These are phyloP conservation scores for Clivina fossor DNA, from an alignment of 2,888 invertebrate species.

Conservation along the genomic window DNA sequence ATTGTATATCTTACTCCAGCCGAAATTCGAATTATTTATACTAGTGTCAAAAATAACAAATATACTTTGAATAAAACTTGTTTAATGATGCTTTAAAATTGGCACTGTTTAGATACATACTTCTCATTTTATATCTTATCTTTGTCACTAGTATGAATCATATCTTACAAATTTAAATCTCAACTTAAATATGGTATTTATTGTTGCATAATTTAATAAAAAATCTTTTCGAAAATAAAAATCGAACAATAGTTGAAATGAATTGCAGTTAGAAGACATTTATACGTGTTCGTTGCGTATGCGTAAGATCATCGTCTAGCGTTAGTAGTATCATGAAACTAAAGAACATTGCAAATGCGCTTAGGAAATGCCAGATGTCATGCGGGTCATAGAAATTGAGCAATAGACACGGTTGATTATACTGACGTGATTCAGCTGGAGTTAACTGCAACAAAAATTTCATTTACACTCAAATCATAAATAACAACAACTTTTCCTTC, in stretches of 20 bases:
- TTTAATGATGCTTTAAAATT: too few relatives aligned
- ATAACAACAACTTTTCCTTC: background rate
- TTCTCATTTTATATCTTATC: too few relatives aligned
- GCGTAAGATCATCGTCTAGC: slow-evolving; percentile 75
- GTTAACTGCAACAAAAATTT: slow-evolving; percentile 57
- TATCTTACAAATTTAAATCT: too few relatives aligned
- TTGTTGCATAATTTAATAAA: background rate
- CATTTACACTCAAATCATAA: too few relatives aligned
- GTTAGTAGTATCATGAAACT: slow-evolving; percentile 81
- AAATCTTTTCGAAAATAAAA: background rate
- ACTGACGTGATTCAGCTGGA: slow-evolving; percentile 73
- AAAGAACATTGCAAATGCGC: slow-evolving; percentile 77
- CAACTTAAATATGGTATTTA: too few relatives aligned
- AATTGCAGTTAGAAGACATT: slow-evolving; percentile 67
- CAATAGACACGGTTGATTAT: slow-evolving; percentile 70
- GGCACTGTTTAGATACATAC: too few relatives aligned
- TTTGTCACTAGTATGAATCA: too few relatives aligned
- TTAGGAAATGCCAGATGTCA: slow-evolving; percentile 83
- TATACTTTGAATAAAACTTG: too few relatives aligned
- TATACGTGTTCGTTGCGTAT: slow-evolving; percentile 66
- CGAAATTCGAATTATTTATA: too few relatives aligned
- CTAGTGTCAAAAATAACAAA: too few relatives aligned
- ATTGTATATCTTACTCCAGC: too few relatives aligned
- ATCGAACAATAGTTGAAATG: too few relatives aligned
- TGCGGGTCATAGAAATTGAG: slow-evolving; percentile 78